phyloP scores from a whole-genome alignment of 2,113 vertebrate species.

The Mohoua ochrocephala region DNA sequence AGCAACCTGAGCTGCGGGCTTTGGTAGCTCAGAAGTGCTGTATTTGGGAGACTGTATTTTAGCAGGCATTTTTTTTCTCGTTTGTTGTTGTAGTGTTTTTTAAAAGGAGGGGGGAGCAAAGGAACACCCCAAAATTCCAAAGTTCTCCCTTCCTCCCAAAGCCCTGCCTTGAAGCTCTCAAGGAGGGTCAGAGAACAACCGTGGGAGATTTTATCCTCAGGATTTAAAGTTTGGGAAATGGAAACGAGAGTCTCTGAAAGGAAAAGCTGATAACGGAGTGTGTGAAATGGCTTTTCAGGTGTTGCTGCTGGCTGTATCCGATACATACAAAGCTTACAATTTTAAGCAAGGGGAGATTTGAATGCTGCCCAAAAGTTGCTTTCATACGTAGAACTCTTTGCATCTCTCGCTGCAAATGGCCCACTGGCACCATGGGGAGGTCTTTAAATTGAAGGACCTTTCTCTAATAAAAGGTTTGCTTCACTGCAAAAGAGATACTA shows the following conservation, averaged over 20 bases:
- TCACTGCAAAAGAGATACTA: not conserved
- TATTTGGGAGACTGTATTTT: not conserved
- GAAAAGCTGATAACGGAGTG: not conserved
- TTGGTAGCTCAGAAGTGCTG: not conserved
- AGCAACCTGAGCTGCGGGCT: not conserved
- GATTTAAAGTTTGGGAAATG: not conserved
- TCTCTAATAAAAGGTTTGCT: conserved; percentile 28
- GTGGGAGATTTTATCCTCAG: not conserved
- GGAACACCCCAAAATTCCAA: not conserved
- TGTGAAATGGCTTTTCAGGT: not conserved
- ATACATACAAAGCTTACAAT: not conserved
- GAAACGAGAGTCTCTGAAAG: not conserved
- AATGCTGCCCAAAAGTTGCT: not conserved
- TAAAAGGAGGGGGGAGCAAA: not conserved
- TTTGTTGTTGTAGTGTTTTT: not conserved
- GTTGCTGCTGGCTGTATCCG: not conserved
- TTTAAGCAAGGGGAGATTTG: not conserved
- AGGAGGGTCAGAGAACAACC: not conserved
- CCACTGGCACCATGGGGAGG: not conserved
- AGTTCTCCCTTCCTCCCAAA: not conserved
- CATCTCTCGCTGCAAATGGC: not conserved
- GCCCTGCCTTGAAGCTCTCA: not conserved
- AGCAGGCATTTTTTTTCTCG: not conserved
- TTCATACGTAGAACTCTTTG: not conserved
- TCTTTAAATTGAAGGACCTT: not conserved